phyloP scores from a whole-genome alignment of 2,113 vertebrate genomes.

The Pluvianellus socialis region DNA sequence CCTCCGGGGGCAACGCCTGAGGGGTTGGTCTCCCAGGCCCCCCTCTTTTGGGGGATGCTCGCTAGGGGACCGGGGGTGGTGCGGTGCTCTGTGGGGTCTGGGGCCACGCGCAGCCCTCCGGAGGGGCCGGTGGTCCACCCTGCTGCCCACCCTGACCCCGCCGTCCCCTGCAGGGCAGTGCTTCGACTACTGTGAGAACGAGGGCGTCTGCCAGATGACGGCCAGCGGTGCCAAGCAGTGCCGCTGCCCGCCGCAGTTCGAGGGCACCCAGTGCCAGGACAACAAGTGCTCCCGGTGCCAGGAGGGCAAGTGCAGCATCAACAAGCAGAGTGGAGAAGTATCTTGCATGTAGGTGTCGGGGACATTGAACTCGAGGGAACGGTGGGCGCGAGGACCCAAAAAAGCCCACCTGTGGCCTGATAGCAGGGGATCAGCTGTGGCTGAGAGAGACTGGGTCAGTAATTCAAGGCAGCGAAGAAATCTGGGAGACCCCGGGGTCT shows the following conservation, averaged over 20 bases:
- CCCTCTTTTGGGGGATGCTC: neutral
- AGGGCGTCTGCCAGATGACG: constrained; percentile 84
- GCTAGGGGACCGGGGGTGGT: accelerated
- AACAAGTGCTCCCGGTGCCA: constrained; percentile 90
- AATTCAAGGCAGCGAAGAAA: neutral
- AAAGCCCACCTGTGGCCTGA: accelerated
- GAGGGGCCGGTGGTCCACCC: too few species aligned
- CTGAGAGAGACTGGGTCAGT: neutral
- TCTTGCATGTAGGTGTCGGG: constrained; percentile 83
- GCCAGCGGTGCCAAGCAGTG: constrained; percentile 81
- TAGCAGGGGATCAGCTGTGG: accelerated
- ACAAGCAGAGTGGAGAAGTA: constrained; percentile 78
- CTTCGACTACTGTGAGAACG: constrained; percentile 86
- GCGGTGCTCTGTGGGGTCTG: accelerated
- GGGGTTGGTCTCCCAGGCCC: neutral
- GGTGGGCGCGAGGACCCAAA: neutral
- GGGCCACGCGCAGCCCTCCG: neutral
- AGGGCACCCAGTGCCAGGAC: constrained; percentile 82
- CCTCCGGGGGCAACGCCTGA: neutral
- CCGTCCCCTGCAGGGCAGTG: constrained; percentile 77
- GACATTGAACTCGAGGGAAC: accelerated
- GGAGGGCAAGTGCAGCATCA: constrained; percentile 82
- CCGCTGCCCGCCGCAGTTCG: constrained; percentile 79
- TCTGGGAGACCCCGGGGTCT: accelerated
- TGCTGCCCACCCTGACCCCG: neutral